Evolutionary conservation across 1,140 invertebrate species (phyloP).

Genomic region (Pseudomyrmex dendroicus): DNA sequence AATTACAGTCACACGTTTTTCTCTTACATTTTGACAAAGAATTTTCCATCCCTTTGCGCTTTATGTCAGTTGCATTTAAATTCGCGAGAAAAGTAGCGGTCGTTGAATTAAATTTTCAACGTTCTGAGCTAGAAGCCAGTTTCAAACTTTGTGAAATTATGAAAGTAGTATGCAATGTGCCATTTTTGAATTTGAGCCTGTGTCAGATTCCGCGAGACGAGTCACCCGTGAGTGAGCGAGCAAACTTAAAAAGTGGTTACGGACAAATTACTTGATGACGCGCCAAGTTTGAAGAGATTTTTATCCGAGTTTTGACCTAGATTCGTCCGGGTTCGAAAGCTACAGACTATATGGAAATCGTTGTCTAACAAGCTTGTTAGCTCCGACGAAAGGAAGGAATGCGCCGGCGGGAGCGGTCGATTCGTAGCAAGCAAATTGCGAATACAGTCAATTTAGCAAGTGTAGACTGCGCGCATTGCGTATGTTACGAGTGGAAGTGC

Average conservation of each 20-base stretch:
- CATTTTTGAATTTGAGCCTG: conserved; percentile 1
- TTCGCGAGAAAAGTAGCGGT: not conserved
- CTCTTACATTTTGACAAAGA: not conserved
- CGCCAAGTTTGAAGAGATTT: conserved; percentile 30
- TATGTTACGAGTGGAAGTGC: not conserved
- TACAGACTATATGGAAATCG: conserved; percentile 40
- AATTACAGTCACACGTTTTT: conserved; percentile 26
- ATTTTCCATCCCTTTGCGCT: too few species aligned
- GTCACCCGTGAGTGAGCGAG: not conserved
- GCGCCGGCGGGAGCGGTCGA: not conserved
- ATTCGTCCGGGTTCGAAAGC: conserved; percentile 14
- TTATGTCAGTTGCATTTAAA: not conserved
- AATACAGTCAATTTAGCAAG: not conserved
- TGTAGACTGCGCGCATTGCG: too few species aligned
- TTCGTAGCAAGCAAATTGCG: not conserved
- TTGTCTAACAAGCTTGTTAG: conserved; percentile 50
- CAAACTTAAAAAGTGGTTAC: conserved; percentile 24
- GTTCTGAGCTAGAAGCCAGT: not conserved
- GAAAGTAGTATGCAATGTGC: not conserved
- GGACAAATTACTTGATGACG: not conserved
- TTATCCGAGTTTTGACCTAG: conserved; percentile 28
- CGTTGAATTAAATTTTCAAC: not conserved
- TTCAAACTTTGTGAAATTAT: not conserved
- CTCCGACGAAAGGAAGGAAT: conserved; percentile 17
- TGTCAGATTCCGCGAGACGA: not conserved